These are phyloP conservation scores for Macropodus opercularis DNA, from an alignment of 2,797 vertebrate species.

Conservation along the genomic window DNA sequence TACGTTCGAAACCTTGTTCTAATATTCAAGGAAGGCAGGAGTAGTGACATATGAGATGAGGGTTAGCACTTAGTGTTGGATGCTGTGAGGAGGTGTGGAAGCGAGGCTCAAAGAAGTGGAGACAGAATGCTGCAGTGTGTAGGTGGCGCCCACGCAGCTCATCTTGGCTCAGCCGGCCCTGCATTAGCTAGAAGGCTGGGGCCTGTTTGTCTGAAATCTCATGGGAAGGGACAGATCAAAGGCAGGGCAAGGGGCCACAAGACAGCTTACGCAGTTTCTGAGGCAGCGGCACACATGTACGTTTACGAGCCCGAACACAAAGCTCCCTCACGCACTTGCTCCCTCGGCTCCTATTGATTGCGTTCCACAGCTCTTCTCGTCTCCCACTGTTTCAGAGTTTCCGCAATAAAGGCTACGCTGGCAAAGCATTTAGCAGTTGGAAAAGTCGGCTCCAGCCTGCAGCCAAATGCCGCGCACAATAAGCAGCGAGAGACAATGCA, in stretches of 20 bases:
- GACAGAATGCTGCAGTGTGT: constrained; percentile 64
- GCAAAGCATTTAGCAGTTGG: constrained; percentile 60
- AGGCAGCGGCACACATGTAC: constrained; percentile 52
- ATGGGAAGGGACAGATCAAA: constrained; percentile 80
- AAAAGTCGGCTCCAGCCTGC: constrained; percentile 48
- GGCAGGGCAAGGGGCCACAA: constrained; percentile 66
- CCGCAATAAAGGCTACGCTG: constrained; percentile 60
- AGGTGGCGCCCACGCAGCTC: constrained; percentile 74
- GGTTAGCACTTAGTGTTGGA: constrained; percentile 43
- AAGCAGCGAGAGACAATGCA: constrained; percentile 24
- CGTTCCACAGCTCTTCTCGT: constrained; percentile 51
- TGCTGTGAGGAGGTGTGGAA: constrained; percentile 66
- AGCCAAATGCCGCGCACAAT: constrained; percentile 49
- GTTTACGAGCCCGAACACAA: constrained; percentile 53
- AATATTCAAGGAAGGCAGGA: constrained; percentile 8
- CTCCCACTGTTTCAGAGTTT: constrained; percentile 50
- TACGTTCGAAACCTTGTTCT: background rate
- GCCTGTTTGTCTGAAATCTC: constrained; percentile 71
- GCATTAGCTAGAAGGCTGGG: constrained; percentile 63
- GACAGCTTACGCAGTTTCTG: constrained; percentile 53
- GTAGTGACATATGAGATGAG: constrained; percentile 44
- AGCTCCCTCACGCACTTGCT: constrained; percentile 46
- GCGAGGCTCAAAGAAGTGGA: constrained; percentile 58
- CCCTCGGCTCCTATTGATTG: constrained; percentile 73
- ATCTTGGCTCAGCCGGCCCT: constrained; percentile 47